phyloP scores from a whole-genome alignment of 2,113 vertebrate species.

The Myxocyprinus asiaticus region DNA sequence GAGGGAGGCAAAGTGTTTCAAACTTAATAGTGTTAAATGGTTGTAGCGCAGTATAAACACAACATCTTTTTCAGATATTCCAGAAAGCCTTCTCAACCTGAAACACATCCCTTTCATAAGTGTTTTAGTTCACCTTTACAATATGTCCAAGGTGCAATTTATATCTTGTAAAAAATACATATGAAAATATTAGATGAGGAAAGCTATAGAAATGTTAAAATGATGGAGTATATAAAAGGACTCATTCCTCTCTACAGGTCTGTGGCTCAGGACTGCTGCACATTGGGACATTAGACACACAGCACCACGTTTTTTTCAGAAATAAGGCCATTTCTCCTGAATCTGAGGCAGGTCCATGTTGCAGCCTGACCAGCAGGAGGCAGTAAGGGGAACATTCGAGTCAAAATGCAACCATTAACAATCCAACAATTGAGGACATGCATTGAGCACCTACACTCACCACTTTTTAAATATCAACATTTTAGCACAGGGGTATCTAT shows the following conservation, averaged over 20 bases:
- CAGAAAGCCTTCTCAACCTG: too few species aligned
- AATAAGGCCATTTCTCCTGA: slow-evolving; percentile 6
- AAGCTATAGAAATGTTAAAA: neutral
- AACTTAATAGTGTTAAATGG: neutral
- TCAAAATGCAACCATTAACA: slow-evolving; percentile 16
- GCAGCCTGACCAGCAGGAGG: slow-evolving; percentile 70
- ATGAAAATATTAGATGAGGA: slow-evolving; percentile 17
- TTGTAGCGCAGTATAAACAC: neutral
- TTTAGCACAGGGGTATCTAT: neutral
- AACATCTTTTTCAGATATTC: slow-evolving; percentile 26
- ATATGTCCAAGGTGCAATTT: slow-evolving; percentile 59
- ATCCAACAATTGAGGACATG: neutral
- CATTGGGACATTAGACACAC: slow-evolving; percentile 36
- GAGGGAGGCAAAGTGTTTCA: slow-evolving; percentile 53
- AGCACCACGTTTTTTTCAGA: slow-evolving; percentile 10
- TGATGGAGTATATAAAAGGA: slow-evolving; percentile 10
- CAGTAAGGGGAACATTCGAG: slow-evolving; percentile 38
- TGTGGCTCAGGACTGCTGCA: slow-evolving; percentile 51
- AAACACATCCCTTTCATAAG: neutral
- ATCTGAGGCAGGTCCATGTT: slow-evolving; percentile 42
- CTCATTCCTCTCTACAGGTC: slow-evolving; percentile 16
- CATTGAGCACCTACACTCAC: neutral
- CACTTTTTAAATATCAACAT: neutral
- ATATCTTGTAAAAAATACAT: slow-evolving; percentile 13
- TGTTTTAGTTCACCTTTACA: slow-evolving; percentile 3